phyloP scores from a whole-genome alignment of 2,113 vertebrate genomes.

The Pimephales promelas region DNA sequence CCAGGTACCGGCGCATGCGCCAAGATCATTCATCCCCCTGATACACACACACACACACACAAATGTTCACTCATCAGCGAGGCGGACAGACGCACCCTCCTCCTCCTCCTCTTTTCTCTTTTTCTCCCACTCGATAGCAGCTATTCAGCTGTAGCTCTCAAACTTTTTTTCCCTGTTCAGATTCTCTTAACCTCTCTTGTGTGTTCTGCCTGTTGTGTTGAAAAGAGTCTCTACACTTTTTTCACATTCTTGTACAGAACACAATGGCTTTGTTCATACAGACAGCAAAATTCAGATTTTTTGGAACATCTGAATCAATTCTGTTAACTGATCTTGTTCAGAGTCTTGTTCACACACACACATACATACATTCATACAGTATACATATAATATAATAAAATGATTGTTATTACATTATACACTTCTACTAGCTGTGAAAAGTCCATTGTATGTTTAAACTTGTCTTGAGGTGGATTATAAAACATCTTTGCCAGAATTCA shows the following conservation, averaged over 20 bases:
- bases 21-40: constrained; percentile 21
- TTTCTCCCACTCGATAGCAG: constrained; percentile 55
- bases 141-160: constrained; percentile 52
- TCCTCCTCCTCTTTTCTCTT: constrained; percentile 46
- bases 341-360: not conserved
- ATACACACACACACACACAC: constrained; percentile 43
- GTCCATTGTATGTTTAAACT: constrained; percentile 9
- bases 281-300: not conserved
- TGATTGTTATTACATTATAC: too few species aligned
- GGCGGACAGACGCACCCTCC: constrained; percentile 56
- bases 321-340: not conserved
- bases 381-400: not conserved
- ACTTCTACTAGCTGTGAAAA: not conserved
- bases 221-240: constrained; percentile 5
- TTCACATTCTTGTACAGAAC: not conserved
- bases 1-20: constrained; percentile 52
- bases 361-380: not conserved
- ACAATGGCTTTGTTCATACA: not conserved
- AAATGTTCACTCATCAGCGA: constrained; percentile 36
- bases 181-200: constrained; percentile 54
- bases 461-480: constrained; percentile 19
- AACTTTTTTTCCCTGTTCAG: constrained; percentile 50
- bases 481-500: not conserved
- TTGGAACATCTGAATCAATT: not conserved
- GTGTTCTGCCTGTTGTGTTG: constrained; percentile 7